A percentile compares a stretch with the other conserved stretches of the same genome.
Conservation (phyloP, 2,113 vertebrate genomes). For the Turnix velox region DNA sequence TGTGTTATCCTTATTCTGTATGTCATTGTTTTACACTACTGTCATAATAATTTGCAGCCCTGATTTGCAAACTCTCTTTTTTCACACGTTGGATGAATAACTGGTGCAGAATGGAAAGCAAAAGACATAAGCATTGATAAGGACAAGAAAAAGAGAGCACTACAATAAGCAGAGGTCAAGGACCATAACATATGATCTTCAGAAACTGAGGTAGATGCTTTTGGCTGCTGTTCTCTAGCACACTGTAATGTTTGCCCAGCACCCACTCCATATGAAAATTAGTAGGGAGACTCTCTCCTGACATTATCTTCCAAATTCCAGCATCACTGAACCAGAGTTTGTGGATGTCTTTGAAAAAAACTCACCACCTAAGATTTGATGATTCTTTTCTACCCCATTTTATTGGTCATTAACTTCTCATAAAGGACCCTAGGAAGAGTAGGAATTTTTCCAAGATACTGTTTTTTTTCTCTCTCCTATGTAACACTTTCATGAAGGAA, state of each 20-base stretch:
- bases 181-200: neutral
- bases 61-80: too few species aligned
- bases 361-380: neutral
- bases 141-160: rapidly evolving
- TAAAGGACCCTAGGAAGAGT: neutral
- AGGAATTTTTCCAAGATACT: neutral
- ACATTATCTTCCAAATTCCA: neutral
- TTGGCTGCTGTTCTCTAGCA: neutral
- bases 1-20: too few species aligned
- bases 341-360: neutral
- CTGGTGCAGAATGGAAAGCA: neutral
- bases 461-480: neutral
- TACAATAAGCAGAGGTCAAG: neutral
- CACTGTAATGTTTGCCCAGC: neutral
- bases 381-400: neutral
- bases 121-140: neutral
- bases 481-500: neutral
- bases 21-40: too few species aligned
- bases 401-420: neutral
- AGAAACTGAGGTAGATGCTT: neutral
- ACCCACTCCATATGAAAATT: neutral
- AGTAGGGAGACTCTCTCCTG: neutral
- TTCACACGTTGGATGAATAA: too few species aligned
- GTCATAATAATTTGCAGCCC: too few species aligned
- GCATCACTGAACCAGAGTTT: neutral